Conservation (phyloP, 2,113 vertebrate species). For the Hyla sarda region DNA sequence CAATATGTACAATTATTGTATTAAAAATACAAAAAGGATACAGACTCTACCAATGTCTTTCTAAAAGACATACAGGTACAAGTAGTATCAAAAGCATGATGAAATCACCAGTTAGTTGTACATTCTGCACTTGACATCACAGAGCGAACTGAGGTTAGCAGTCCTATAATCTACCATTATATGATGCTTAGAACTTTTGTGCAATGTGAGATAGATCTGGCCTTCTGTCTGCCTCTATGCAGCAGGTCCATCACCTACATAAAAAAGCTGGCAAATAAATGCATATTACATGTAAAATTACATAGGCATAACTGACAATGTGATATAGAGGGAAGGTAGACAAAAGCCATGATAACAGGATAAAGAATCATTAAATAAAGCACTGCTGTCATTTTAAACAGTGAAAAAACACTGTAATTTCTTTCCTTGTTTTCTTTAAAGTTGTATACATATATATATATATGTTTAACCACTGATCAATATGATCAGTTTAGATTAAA, state of each 20-base stretch:
- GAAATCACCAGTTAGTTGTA: constrained; percentile 98
- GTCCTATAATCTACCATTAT: constrained; percentile 97
- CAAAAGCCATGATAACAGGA: constrained; percentile 81
- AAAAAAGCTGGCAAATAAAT: constrained; percentile 87
- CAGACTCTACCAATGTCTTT: constrained; percentile 99
- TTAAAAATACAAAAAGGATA: constrained; percentile 99
- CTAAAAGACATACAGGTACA: constrained; percentile 99
- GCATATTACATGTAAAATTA: constrained; percentile 92
- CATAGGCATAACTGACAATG: constrained; percentile 90
- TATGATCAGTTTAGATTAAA: constrained; percentile 97
- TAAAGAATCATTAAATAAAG: constrained; percentile 86
- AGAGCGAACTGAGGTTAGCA: constrained; percentile 93
- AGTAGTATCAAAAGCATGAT: constrained; percentile 98
- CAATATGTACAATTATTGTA: constrained; percentile 99
- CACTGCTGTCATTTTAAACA: constrained; percentile 89
- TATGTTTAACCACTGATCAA: constrained; percentile 93
- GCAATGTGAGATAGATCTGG: constrained; percentile 88
- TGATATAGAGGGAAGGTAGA: constrained; percentile 84
- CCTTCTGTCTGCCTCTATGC: constrained; percentile 87
- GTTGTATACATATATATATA: constrained; percentile 84
- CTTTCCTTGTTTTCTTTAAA: constrained; percentile 68
- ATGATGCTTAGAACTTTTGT: constrained; percentile 95
- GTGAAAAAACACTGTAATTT: constrained; percentile 95
- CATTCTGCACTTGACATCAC: constrained; percentile 98
- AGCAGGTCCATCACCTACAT: constrained; percentile 86